phyloP scores from a whole-genome alignment of 2,113 vertebrate genomes.

The Lucifuga dentata region DNA sequence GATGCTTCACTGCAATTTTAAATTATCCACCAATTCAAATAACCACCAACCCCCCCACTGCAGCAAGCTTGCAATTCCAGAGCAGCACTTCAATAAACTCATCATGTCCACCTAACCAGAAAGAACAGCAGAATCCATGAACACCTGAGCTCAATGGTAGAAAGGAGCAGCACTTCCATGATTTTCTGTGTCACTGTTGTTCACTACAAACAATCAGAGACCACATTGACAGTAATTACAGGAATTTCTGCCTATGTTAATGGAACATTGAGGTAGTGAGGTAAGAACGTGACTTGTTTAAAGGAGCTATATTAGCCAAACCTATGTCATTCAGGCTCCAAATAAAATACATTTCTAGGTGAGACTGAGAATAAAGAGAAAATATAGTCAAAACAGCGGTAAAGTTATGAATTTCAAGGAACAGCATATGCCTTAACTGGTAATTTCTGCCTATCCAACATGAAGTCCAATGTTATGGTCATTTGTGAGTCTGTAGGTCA shows the following conservation, averaged over 20 bases:
- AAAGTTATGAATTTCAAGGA: no score
- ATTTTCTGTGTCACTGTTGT: conserved; percentile 8
- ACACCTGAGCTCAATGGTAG: conserved; percentile 50
- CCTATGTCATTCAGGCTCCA: no score
- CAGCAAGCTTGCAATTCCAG: conserved; percentile 34
- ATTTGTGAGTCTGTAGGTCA: background rate
- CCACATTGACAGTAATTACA: no score
- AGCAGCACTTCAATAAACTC: conserved; percentile 16
- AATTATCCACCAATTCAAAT: background rate
- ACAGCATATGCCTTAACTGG: no score
- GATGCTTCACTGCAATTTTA: background rate
- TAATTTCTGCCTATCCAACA: no score
- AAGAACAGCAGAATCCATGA: conserved; percentile 36
- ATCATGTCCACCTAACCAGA: conserved; percentile 38
- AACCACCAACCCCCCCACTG: background rate
- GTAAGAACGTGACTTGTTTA: no score
- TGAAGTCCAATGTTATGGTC: background rate
- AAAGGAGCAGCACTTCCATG: background rate
- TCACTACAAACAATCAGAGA: no score
- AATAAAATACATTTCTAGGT: no score
- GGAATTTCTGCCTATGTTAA: no score
- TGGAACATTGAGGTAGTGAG: no score
- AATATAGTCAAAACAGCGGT: no score
- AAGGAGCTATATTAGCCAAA: no score
- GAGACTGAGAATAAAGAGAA: background rate